These are phyloP conservation scores for Coenonympha arcania DNA, from an alignment of 2,888 invertebrate species.

Conservation along the genomic window DNA sequence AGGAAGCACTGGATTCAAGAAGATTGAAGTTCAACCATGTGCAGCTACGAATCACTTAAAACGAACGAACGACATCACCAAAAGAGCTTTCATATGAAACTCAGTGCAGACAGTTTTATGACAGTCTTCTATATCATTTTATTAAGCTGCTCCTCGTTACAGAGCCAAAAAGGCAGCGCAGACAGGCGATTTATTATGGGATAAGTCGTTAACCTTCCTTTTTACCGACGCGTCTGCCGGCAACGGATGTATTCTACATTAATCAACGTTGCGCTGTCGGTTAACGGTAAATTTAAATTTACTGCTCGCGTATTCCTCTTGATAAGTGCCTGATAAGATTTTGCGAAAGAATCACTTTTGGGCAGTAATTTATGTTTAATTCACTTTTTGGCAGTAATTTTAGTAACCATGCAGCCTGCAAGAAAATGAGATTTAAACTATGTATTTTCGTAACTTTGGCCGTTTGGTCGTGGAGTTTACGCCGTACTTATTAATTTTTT, in stretches of 20 bases:
- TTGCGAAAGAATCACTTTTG: not conserved
- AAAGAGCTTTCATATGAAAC: too few species aligned
- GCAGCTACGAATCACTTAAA: too few species aligned
- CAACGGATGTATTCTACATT: constrained; percentile 22
- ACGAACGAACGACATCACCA: too few species aligned
- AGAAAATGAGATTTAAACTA: too few species aligned
- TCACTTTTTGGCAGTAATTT: too few species aligned
- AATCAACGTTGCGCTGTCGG: constrained; percentile 16
- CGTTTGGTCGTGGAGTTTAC: too few species aligned
- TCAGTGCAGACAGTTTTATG: constrained; percentile 11
- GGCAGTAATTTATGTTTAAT: too few species aligned
- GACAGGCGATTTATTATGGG: constrained; percentile 20
- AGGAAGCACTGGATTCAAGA: too few species aligned
- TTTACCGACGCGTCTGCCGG: constrained; percentile 19
- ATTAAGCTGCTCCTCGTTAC: constrained; percentile 11
- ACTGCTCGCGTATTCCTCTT: not conserved
- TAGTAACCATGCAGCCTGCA: too few species aligned
- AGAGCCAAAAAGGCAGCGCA: constrained; percentile 14
- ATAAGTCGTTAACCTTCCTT: constrained; percentile 24
- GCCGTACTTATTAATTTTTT: too few species aligned
- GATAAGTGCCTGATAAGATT: not conserved
- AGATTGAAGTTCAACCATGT: too few species aligned
- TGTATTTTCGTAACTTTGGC: too few species aligned
- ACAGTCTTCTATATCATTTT: constrained; percentile 15
- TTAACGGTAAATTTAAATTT: constrained; percentile 15